Evolutionary conservation across 2,797 vertebrate species (phyloP).

Genomic region (Anabas testudineus): DNA sequence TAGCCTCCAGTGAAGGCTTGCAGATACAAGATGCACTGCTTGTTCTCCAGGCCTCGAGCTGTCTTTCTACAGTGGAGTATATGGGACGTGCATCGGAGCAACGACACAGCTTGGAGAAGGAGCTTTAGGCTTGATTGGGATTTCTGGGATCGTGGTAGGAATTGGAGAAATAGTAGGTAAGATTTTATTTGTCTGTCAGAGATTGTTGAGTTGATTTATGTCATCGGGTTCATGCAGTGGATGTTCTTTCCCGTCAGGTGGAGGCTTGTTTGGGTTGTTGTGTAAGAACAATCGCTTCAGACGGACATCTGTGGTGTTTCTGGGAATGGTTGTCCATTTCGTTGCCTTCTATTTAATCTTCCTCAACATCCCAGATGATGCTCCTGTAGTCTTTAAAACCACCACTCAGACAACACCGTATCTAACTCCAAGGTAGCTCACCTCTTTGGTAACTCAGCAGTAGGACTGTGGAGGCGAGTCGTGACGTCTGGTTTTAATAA

Average conservation of each 20-base stretch:
- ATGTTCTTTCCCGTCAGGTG: conserved; percentile 68
- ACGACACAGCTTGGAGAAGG: conserved; percentile 80
- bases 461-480: not conserved
- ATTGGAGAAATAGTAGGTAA: conserved; percentile 86
- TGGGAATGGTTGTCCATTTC: conserved; percentile 89
- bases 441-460: not conserved
- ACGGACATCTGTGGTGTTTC: conserved; percentile 86
- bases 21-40: conserved; percentile 32
- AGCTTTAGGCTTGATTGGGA: conserved; percentile 86
- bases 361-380: conserved; percentile 86
- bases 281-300: conserved; percentile 86
- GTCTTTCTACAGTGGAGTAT: conserved; percentile 88
- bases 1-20: conserved; percentile 17
- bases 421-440: conserved; percentile 80
- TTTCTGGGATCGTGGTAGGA: conserved; percentile 87
- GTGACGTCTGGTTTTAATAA: conserved; percentile 7
- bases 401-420: conserved; percentile 75
- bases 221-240: not conserved
- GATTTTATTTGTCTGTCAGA: conserved; percentile 22
- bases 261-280: conserved; percentile 85
- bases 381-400: conserved; percentile 77
- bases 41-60: conserved; percentile 83
- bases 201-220: not conserved
- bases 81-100: conserved; percentile 87
- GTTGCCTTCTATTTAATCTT: conserved; percentile 88